Conservation (phyloP, 2,113 vertebrate species). For the Calidris pugnax region DNA sequence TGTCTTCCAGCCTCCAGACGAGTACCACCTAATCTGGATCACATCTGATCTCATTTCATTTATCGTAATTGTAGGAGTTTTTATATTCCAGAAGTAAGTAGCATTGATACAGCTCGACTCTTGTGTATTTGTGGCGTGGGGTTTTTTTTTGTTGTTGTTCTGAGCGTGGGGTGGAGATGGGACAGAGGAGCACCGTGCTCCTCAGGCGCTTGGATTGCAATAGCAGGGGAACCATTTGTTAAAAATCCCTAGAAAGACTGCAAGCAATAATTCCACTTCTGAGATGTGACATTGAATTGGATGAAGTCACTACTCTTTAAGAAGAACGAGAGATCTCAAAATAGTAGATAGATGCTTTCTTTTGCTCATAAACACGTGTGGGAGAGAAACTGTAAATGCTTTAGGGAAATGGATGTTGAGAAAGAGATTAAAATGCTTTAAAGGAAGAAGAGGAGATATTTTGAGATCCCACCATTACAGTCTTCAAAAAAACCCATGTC, state of each 20-base stretch:
- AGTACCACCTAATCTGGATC: slow-evolving; percentile 93
- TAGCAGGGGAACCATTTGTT: background rate
- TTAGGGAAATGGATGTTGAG: background rate
- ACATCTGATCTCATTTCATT: slow-evolving; percentile 89
- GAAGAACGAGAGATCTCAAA: background rate
- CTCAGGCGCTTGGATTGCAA: background rate
- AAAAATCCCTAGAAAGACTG: background rate
- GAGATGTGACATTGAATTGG: background rate
- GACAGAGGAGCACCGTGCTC: background rate
- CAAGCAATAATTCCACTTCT: background rate
- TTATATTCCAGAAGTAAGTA: slow-evolving; percentile 96
- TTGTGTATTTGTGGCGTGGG: background rate
- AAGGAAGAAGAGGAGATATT: background rate
- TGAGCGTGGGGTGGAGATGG: background rate
- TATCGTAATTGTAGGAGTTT: slow-evolving; percentile 86
- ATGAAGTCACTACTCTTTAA: background rate
- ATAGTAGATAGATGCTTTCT: background rate
- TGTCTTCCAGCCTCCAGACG: slow-evolving; percentile 85
- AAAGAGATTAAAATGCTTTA: background rate
- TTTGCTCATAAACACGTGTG: background rate
- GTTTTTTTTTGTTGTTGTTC: background rate
- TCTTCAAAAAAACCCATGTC: background rate
- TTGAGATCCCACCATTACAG: background rate
- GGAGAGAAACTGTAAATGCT: slow-evolving; percentile 17
- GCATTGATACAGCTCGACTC: background rate